phyloP scores from a whole-genome alignment of 2,797 vertebrate genomes.

The Mormyrus hasselquistii region DNA sequence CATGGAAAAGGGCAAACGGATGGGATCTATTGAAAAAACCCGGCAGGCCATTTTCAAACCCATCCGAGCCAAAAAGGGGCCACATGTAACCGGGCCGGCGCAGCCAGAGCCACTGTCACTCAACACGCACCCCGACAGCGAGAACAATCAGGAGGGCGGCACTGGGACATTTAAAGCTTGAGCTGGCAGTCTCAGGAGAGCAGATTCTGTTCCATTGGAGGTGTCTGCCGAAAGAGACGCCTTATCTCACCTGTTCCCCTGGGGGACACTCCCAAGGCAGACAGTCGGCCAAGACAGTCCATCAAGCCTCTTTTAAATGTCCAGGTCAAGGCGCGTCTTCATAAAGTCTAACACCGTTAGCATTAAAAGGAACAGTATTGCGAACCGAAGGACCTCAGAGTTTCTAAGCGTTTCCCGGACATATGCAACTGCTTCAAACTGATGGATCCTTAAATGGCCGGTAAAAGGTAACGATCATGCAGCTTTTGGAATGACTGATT shows the following conservation, averaged over 20 bases:
- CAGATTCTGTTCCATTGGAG: neutral
- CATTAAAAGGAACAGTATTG: neutral
- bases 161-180: neutral
- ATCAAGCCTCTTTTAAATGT: neutral
- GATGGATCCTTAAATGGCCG: neutral
- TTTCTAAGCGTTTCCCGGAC: neutral
- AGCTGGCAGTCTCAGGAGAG: neutral
- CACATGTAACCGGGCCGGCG: neutral
- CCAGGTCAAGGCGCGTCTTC: neutral
- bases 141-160: neutral
- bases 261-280: neutral
- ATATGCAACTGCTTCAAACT: neutral
- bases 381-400: neutral
- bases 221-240: neutral
- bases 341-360: neutral
- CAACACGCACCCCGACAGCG: neutral
- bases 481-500: neutral
- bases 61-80: neutral
- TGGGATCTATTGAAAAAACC: neutral
- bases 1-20: neutral
- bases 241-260: neutral
- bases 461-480: neutral
- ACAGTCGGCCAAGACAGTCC: neutral
- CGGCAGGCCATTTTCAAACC: neutral
- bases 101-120: neutral